A percentile compares a stretch with the other conserved stretches of the same genome.
Conservation (phyloP, 2,797 vertebrate species). For the Bucorvus abyssinicus region DNA sequence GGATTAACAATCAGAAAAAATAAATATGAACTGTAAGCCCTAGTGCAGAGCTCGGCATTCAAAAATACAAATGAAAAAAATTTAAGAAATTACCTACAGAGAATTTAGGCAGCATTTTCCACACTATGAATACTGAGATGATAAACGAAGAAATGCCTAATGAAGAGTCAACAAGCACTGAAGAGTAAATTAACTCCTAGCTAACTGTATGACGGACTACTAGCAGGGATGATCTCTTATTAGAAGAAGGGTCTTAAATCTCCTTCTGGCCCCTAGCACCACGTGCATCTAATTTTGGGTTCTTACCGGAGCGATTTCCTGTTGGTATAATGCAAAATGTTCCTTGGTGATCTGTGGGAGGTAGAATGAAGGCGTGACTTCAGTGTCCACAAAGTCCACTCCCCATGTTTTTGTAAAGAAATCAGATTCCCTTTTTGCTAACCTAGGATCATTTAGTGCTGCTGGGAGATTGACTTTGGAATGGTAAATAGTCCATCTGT, state of each 20-base stretch:
- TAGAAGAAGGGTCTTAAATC: not conserved
- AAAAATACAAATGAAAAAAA: not conserved
- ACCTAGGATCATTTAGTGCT: slow-evolving; percentile 94
- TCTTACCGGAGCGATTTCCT: slow-evolving; percentile 89
- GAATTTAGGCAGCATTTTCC: not conserved
- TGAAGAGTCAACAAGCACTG: not conserved
- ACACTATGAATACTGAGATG: not conserved
- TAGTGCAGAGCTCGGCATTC: not conserved
- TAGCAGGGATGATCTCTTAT: not conserved
- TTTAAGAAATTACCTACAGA: not conserved
- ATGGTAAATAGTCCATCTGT: slow-evolving; percentile 95
- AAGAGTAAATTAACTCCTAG: not conserved
- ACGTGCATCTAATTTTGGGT: rapidly evolving
- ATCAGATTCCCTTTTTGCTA: slow-evolving; percentile 96
- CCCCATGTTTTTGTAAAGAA: slow-evolving; percentile 99
- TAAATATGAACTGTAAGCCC: not conserved
- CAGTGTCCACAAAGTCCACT: slow-evolving; percentile 92
- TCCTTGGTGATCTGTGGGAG: slow-evolving; percentile 93
- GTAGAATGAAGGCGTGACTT: slow-evolving; percentile 92
- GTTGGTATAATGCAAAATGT: slow-evolving; percentile 88
- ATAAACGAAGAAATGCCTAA: not conserved
- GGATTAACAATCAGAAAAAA: not conserved
- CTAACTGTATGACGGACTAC: not conserved
- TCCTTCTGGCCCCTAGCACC: not conserved
- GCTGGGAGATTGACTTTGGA: slow-evolving; percentile 98